Base-by-base conservation (phyloP, 2,888 invertebrate genomes). In the Crematogaster levior region DNA sequence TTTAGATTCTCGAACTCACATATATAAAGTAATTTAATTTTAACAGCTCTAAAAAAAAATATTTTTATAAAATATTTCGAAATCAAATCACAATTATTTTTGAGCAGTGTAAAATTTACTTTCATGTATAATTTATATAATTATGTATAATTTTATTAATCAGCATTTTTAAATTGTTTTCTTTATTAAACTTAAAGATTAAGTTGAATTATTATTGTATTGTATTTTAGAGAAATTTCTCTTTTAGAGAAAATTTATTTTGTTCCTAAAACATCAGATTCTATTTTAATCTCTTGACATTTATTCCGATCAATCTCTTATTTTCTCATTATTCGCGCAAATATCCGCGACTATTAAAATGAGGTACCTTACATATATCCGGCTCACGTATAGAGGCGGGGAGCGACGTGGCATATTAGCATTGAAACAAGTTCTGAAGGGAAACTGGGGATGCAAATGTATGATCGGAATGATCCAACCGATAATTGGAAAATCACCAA, bases 401-500 rank as follows among this genome's bases (percentile, higher is more conserved):
- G 30, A 82, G 61, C 65, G 77, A 30, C 48, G 66, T 68, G 75
- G 77, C 56, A 48, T 83, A 90, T 91, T 90, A 89, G 86, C 85
- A 88, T 89, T 88, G 88, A 90, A 87, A 88, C 85, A 90, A 89
- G 83, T 88, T 86, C 58, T 75, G 82, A 88, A 88, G 81, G 80
- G 34, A 53, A 68, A 74, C 83, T 66, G 65, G 18, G 53, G 72
- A 89, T 91, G 86, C 82, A 86, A 91, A 91, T 89, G 85, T 80
- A 86, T 74, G 79, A 86, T 85, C 66, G 85, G 84, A 85, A 89
- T 88, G 88, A 89, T 90, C 86, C 84, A 58, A 30, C 84, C 85
- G 87, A 89, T 90, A 90, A 91, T 91, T 91, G 91, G 89, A 90
- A 88, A 86, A 91, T 75, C 85, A 88, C 86, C 88, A 88, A 85